Evolutionary conservation across 2,888 invertebrate genomes (phyloP), one percentile per base, ranked within the genome.

Genomic region (Amblyteles armatorius): DNA sequence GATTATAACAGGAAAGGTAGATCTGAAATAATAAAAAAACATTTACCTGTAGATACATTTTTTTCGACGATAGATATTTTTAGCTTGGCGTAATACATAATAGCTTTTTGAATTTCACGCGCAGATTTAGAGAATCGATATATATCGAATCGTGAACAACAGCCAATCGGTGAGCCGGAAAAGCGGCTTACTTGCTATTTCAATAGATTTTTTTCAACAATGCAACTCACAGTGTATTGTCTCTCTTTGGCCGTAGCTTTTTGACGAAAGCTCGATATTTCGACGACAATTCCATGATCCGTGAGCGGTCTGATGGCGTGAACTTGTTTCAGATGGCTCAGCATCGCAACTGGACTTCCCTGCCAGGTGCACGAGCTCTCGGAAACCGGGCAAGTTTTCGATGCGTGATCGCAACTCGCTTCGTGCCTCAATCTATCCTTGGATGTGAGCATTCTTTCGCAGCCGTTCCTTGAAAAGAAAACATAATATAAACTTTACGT

Each of bases 371-470:
- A 90, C 55, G 71, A 9, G 11, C 48, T 36, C 11, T 81, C 69
- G 6, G 76, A 52, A 40, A 33, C 50, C 52, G 90, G 90, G 48
- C 91, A 91, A 5, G 13, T 44, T 2, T 87, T 68, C n/a, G 79
- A 33, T 1, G 86, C 68, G 69, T 85, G 87, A 74, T 77, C 71
- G 74, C 91, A 91, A 33, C 55, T 76, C 33, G 83, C 74, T 77
- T 91, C 91, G 82, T 91, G 91, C 6, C 60, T 57, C n/a, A 76
- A 79, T 85, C 90, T 86, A 19, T 52, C 87, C 36, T 89, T 88
- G 4, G 85, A 83, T 48, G 87, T 83, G 33, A 91, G 60, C 13
- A 87, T 77, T 33, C 79, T 60, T 6, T 76, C 50, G 78, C 91
- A 91, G 13, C 90, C 91, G 22, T 79, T 87, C 40, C 91, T 91